These are phyloP conservation scores for Spialia ferax DNA, from an alignment of 2,888 invertebrate genomes.

Conservation along the genomic window DNA sequence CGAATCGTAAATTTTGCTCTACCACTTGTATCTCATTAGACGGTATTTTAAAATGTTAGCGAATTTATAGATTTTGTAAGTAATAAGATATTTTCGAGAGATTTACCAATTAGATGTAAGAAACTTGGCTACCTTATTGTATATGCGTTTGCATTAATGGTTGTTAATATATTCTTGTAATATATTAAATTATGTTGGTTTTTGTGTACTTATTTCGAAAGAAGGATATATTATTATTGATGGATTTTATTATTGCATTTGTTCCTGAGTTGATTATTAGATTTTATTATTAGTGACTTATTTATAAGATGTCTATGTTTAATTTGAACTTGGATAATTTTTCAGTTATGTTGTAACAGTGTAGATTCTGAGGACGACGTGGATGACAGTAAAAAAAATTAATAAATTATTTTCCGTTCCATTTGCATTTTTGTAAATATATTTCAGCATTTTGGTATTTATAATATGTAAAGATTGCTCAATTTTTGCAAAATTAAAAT, in stretches of 20 bases:
- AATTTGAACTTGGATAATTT: slow-evolving; percentile 77
- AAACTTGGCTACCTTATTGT: slow-evolving; percentile 80
- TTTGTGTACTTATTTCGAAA: slow-evolving; percentile 75
- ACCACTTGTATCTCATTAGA: slow-evolving; percentile 86
- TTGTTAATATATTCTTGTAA: slow-evolving; percentile 84
- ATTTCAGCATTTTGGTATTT: slow-evolving; percentile 50
- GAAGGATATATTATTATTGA: slow-evolving; percentile 73
- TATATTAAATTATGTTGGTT: slow-evolving; percentile 78
- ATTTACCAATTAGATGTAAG: slow-evolving; percentile 84
- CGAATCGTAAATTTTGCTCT: slow-evolving; percentile 77
- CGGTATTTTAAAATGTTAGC: slow-evolving; percentile 83
- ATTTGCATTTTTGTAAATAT: slow-evolving; percentile 53
- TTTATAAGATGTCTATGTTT: slow-evolving; percentile 72
- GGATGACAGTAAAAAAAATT: slow-evolving; percentile 53
- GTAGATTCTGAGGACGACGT: slow-evolving; percentile 67
- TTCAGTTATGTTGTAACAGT: slow-evolving; percentile 66
- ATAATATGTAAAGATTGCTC: slow-evolving; percentile 49
- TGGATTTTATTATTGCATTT: slow-evolving; percentile 86
- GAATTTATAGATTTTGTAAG: slow-evolving; percentile 82
- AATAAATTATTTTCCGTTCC: slow-evolving; percentile 38
- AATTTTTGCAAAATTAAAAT: slow-evolving; percentile 49
- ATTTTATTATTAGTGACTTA: slow-evolving; percentile 80
- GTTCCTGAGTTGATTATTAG: slow-evolving; percentile 86
- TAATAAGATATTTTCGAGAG: slow-evolving; percentile 78
- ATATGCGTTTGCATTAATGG: slow-evolving; percentile 75